Evolutionary conservation across 2,113 vertebrate genomes (phyloP).

Genomic region (Heloderma charlesbogerti): DNA sequence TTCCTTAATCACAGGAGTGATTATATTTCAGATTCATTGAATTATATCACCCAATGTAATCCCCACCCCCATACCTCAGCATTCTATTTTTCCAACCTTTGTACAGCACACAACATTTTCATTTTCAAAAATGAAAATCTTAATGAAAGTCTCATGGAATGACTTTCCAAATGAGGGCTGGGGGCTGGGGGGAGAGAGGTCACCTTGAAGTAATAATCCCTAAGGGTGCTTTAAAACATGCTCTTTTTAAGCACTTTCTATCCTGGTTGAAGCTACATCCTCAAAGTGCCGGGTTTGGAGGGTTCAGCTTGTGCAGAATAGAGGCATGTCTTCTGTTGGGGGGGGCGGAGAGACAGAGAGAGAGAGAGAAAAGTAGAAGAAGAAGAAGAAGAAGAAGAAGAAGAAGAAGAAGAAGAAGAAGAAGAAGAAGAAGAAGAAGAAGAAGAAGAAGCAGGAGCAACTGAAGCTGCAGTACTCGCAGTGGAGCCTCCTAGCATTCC

Average conservation of each 20-base stretch:
- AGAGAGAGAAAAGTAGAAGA: too few relatives aligned
- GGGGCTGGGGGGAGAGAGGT: background rate
- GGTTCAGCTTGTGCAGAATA: background rate
- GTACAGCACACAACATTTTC: background rate
- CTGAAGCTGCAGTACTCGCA: too few relatives aligned
- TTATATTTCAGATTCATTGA: conserved; percentile 60
- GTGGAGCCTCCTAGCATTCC: too few relatives aligned
- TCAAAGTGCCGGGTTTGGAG: background rate
- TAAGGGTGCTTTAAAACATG: conserved; percentile 39
- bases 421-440: too few relatives aligned
- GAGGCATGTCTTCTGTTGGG: background rate
- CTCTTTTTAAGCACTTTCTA: background rate
- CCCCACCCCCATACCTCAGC: conserved; percentile 30
- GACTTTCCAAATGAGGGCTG: background rate
- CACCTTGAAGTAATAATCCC: conserved; percentile 18
- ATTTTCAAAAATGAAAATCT: conserved; percentile 52
- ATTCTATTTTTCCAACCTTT: conserved; percentile 60
- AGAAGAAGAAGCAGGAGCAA: too few relatives aligned
- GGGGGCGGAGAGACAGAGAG: too few relatives aligned
- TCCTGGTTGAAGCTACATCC: background rate
- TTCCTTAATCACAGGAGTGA: conserved; percentile 44
- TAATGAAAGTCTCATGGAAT: conserved; percentile 57
- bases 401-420: too few relatives aligned
- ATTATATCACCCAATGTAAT: conserved; percentile 47
- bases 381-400: too few relatives aligned